phyloP scores from a whole-genome alignment of 2,113 vertebrate genomes.

The Ochotona princeps region DNA sequence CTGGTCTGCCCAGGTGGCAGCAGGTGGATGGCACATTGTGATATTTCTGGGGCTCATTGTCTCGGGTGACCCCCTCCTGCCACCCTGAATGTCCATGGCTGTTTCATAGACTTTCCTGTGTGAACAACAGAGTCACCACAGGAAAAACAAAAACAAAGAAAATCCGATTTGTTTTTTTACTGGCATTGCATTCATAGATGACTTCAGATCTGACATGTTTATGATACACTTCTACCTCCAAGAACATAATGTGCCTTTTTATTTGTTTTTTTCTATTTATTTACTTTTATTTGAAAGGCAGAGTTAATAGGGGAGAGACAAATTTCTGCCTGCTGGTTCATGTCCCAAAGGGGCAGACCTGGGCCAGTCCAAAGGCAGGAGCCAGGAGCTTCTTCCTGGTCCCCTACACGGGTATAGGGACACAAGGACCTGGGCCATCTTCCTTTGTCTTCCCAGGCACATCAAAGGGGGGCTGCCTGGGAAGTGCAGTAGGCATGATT shows the following conservation, averaged over 20 bases:
- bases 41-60: not conserved
- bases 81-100: not conserved
- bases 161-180: not conserved
- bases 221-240: not conserved
- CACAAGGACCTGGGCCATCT: too few species aligned
- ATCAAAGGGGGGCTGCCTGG: too few species aligned
- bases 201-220: not conserved
- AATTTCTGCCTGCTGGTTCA: too few species aligned
- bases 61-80: not conserved
- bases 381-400: too few species aligned
- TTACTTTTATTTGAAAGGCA: too few species aligned
- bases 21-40: accelerated
- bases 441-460: too few species aligned
- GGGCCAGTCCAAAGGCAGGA: too few species aligned
- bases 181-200: not conserved
- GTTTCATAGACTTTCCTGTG: not conserved
- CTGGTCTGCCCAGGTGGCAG: accelerated
- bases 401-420: too few species aligned
- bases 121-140: not conserved
- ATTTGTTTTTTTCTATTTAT: not conserved
- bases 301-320: too few species aligned
- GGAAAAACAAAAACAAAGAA: not conserved
- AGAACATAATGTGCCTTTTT: not conserved
- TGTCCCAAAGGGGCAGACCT: too few species aligned
- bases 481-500: too few species aligned